phyloP scores from a whole-genome alignment of 2,797 vertebrate genomes.

The Martes flavigula region DNA sequence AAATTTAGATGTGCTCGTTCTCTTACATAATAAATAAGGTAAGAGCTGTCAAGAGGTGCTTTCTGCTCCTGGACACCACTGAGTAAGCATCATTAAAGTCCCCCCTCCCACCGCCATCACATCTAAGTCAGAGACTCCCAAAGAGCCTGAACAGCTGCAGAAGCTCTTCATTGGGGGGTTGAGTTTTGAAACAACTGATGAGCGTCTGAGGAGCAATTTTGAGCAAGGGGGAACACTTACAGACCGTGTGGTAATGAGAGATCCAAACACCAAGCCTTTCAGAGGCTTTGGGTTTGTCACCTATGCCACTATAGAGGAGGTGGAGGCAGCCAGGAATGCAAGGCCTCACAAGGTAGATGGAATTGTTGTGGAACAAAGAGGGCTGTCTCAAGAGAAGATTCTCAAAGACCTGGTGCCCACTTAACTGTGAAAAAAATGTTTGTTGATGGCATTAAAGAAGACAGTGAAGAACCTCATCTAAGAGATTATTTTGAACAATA shows the following conservation, averaged over 20 bases:
- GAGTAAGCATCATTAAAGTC: neutral
- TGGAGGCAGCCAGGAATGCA: neutral
- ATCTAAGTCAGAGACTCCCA: neutral
- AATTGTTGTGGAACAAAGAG: neutral
- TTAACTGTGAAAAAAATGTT: neutral
- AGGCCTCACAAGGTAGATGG: neutral
- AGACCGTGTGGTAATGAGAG: neutral
- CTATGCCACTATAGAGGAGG: neutral
- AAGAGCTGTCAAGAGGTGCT: neutral
- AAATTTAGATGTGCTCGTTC: neutral
- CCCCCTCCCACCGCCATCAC: neutral
- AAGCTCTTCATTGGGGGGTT: neutral
- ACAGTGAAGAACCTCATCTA: neutral
- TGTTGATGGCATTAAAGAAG: neutral
- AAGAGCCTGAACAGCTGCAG: neutral
- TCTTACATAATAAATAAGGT: neutral
- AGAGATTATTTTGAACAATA: neutral
- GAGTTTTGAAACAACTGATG: neutral
- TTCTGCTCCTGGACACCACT: neutral
- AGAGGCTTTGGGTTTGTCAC: neutral
- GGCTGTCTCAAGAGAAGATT: neutral
- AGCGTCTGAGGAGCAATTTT: neutral
- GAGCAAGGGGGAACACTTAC: neutral
- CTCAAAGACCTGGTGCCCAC: neutral
- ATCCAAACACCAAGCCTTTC: neutral